These are phyloP conservation scores for Oreohelix idahoensis DNA, from an alignment of 1,140 invertebrate species.

Conservation along the genomic window DNA sequence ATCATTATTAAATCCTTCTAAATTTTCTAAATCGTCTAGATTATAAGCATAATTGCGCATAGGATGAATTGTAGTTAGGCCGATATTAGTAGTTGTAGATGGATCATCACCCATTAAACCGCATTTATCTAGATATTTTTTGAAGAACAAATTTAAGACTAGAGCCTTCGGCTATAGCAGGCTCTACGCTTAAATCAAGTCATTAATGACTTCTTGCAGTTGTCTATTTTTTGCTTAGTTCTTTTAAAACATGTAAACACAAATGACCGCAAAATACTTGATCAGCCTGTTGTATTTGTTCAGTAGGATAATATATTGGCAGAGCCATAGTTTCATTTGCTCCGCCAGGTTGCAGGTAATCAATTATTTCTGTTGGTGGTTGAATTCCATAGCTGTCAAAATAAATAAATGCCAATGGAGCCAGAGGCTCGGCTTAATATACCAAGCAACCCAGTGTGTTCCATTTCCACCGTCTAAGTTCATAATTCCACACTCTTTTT, in stretches of 20 bases:
- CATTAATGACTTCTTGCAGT: not conserved
- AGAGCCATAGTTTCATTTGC: too few relatives aligned
- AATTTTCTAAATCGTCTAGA: not conserved
- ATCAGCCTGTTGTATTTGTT: not conserved
- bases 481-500: constrained; percentile 6
- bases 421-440: too few relatives aligned
- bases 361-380: not conserved
- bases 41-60: not conserved
- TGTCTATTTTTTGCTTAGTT: not conserved
- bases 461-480: not conserved
- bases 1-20: constrained; percentile 2
- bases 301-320: not conserved
- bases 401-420: not conserved
- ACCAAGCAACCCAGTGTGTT: constrained; percentile 7
- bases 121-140: not conserved
- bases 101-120: constrained; percentile 8
- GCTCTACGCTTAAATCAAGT: too few relatives aligned
- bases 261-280: not conserved
- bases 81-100: too few relatives aligned
- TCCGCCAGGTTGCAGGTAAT: not conserved
- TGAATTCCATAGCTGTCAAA: constrained; percentile 11
- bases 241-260: constrained; percentile 7
- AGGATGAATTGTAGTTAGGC: not conserved
- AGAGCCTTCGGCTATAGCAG: too few relatives aligned
- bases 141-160: not conserved